Evolutionary conservation across 2,113 vertebrate genomes (phyloP).

Genomic region (Tauraco erythrolophus): DNA sequence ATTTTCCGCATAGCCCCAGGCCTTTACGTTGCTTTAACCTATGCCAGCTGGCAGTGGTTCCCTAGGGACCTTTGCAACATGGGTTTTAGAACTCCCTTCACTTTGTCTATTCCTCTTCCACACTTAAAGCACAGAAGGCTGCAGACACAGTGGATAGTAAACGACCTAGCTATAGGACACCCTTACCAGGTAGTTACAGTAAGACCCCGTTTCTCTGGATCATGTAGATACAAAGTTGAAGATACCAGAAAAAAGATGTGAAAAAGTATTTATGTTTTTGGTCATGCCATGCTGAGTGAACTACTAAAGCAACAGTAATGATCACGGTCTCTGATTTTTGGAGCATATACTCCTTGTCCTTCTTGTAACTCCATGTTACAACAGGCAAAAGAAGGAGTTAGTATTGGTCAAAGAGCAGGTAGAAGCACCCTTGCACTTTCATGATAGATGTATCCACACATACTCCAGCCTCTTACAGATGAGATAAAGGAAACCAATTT

Average conservation of each 20-base stretch:
- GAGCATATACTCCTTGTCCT: background rate
- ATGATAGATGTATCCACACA: background rate
- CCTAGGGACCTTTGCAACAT: background rate
- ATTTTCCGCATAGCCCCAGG: conserved; percentile 19
- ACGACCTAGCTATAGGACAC: background rate
- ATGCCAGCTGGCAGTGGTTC: conserved; percentile 50
- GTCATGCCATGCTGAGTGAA: background rate
- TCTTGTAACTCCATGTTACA: background rate
- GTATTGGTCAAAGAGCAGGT: background rate
- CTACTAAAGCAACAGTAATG: background rate
- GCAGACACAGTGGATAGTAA: background rate
- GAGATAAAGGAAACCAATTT: background rate
- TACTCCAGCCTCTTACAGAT: background rate
- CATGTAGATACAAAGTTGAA: background rate
- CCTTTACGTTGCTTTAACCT: background rate
- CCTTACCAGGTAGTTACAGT: background rate
- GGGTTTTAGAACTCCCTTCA: background rate
- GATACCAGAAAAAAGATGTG: background rate
- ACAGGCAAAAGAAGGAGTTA: background rate
- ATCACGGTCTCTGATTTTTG: background rate
- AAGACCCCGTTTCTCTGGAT: background rate
- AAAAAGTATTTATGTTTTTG: background rate
- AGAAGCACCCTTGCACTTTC: background rate
- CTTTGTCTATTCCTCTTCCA: background rate
- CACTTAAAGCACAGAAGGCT: background rate